phyloP scores from a whole-genome alignment of 2,888 invertebrate species.

The Odontothrips loti region DNA sequence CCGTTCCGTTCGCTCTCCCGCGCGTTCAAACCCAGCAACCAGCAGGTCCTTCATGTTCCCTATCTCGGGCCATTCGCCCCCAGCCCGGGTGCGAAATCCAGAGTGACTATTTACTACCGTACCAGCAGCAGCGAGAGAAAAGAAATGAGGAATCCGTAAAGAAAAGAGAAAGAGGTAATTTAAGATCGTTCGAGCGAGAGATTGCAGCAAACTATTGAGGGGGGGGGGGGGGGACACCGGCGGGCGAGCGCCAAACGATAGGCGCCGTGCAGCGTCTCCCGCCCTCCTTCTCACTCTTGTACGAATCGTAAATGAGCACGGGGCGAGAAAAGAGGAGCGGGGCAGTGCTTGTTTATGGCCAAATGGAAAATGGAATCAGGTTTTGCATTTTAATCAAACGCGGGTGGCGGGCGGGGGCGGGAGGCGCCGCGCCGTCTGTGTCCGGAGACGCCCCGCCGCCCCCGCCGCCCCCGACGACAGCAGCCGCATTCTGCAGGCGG shows the following conservation, averaged over 20 bases:
- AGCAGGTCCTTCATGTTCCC: no score
- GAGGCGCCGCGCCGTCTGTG: background rate
- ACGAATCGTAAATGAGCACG: background rate
- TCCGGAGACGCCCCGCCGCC: background rate
- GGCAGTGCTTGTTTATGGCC: constrained; percentile 3
- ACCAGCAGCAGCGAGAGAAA: background rate
- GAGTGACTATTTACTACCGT: no score
- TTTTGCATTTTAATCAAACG: constrained; percentile 24
- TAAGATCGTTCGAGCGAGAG: constrained; percentile 1
- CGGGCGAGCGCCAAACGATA: background rate
- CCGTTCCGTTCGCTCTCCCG: no score
- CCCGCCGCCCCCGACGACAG: no score
- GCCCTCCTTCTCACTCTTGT: background rate
- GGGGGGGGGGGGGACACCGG: no score
- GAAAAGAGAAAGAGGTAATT: constrained; percentile 20
- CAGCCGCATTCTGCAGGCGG: no score
- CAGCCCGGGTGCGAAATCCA: no score
- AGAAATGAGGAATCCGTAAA: background rate
- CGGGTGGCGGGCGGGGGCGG: background rate
- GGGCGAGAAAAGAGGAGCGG: background rate
- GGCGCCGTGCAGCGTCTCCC: background rate
- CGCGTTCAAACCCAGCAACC: no score
- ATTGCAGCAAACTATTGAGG: constrained; percentile 16
- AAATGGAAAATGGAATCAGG: constrained; percentile 24
- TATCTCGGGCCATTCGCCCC: no score